Base-by-base conservation (phyloP, 2,113 vertebrate species). In the Diphyllodes magnificus region DNA sequence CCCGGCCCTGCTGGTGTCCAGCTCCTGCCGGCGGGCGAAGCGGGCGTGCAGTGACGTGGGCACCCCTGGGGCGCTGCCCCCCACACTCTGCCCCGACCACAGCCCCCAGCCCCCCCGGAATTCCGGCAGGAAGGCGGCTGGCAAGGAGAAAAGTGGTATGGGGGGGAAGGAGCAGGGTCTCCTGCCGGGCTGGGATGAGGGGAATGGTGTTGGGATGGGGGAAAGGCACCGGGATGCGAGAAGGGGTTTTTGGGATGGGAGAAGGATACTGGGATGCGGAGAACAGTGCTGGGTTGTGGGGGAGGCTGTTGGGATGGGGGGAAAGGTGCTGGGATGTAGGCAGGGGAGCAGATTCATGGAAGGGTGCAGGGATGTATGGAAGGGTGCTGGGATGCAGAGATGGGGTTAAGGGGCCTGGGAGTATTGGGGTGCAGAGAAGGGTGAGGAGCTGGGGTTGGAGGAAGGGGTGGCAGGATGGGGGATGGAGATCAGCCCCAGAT, bases 81-180 rank as follows among this genome's bases (percentile, higher is more conserved):
- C 98, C 65, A 91, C 92, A 49, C 95, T 97, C 84, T 97, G 97
- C 42, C 94, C 97, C 0, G 98, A 99, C 68, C 97, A 94, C 3
- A 68, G 95, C 88, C 93, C 98, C 0, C 98, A 99, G 57, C 65
- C 91, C 78, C 83, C 95, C 45, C 98, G 97, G 97, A 95, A 85
- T 81, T 79, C 96, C 0, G 96, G 98, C 65, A 99, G 98, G 83
- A 99, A 98, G 70, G 92, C 96, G 0, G 9, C 88, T 1, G 47
- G 97, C 97, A 98, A 98, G 97, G 98, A 99, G 97, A 98, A 98
- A 98, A 98, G 97, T 8, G 98, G 98, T 98, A 97, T 6, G 75
- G 45, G 31, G 39, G 17, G 18, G 14, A 60, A 35, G 21, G 68
- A 11, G 8, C 45, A 15, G 35, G 39, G 54, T 24, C 9, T 9